These are phyloP conservation scores for Xerus inauris DNA, from an alignment of 2,113 vertebrate genomes.

Conservation along the genomic window DNA sequence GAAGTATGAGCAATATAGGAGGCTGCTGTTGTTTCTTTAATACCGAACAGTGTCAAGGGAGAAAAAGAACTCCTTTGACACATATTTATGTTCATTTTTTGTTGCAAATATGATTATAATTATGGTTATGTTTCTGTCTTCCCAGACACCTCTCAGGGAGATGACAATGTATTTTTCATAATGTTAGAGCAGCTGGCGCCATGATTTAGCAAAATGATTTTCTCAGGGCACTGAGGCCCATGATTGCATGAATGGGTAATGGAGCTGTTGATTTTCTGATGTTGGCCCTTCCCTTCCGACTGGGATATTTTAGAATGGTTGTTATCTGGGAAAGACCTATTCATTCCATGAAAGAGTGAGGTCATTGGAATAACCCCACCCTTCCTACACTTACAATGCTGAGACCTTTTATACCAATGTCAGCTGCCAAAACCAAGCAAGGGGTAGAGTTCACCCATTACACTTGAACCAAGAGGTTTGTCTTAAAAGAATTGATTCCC, in stretches of 20 bases:
- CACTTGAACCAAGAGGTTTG: not conserved
- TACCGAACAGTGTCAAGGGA: not conserved
- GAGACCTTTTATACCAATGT: constrained; percentile 48
- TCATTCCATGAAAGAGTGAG: constrained; percentile 69
- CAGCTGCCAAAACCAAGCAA: constrained; percentile 51
- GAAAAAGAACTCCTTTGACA: not conserved
- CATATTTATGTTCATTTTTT: not conserved
- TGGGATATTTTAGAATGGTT: constrained; percentile 62
- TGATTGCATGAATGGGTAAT: constrained; percentile 45
- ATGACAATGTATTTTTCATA: constrained; percentile 12
- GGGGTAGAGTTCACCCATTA: constrained; percentile 3
- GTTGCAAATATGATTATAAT: constrained; percentile 20
- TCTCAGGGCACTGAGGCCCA: constrained; percentile 26
- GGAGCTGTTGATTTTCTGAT: constrained; percentile 47
- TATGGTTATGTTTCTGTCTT: constrained; percentile 39
- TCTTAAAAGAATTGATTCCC: constrained; percentile 35
- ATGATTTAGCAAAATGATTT: constrained; percentile 30
- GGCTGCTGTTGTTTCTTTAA: constrained; percentile 1
- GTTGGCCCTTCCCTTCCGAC: constrained; percentile 54
- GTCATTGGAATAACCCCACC: constrained; percentile 65
- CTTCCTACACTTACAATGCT: constrained; percentile 79
- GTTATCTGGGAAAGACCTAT: constrained; percentile 70
- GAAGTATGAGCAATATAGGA: constrained; percentile 30
- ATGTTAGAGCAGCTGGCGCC: not conserved
- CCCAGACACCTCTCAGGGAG: constrained; percentile 30